Evolutionary conservation across 92 coral and sea anemone genomes (phyloP).

Genomic region (Metridium senile): DNA sequence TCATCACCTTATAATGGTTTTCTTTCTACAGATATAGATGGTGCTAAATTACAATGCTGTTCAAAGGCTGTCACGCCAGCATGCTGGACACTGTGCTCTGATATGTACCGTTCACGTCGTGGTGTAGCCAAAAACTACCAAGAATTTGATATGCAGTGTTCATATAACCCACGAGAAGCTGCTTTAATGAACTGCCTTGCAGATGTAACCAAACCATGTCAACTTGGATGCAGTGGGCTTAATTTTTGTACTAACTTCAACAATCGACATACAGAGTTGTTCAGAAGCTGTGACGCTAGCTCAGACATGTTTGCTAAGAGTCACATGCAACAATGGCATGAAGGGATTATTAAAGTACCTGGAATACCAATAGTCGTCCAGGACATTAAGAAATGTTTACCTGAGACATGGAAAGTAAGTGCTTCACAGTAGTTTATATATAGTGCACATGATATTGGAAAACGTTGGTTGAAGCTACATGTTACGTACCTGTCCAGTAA

Average conservation of each 20-base stretch:
- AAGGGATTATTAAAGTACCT: constrained; percentile 80
- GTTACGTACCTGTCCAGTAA: no score
- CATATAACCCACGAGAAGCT: constrained; percentile 67
- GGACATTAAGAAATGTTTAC: constrained; percentile 86
- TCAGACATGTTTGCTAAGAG: constrained; percentile 82
- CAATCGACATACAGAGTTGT: constrained; percentile 95
- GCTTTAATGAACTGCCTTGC: constrained; percentile 82
- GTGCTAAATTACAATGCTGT: constrained; percentile 90
- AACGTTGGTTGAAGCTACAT: no score
- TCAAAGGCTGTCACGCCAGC: constrained; percentile 61
- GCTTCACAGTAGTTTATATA: no score
- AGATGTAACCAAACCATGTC: constrained; percentile 92
- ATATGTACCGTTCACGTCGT: constrained; percentile 66
- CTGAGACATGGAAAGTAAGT: constrained; percentile 96
- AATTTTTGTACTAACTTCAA: constrained; percentile 89
- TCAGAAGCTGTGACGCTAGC: constrained; percentile 78
- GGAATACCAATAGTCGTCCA: constrained; percentile 75
- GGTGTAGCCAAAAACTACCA: constrained; percentile 61
- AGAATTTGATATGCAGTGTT: constrained; percentile 61
- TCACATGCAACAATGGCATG: constrained; percentile 84
- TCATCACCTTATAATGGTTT: not conserved
- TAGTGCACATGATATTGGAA: no score
- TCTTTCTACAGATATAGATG: constrained; percentile 61
- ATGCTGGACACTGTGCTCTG: constrained; percentile 71
- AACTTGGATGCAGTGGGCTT: constrained; percentile 86